Evolutionary conservation across 2,797 vertebrate genomes (phyloP).

Genomic region (Limnodromus scolopaceus): DNA sequence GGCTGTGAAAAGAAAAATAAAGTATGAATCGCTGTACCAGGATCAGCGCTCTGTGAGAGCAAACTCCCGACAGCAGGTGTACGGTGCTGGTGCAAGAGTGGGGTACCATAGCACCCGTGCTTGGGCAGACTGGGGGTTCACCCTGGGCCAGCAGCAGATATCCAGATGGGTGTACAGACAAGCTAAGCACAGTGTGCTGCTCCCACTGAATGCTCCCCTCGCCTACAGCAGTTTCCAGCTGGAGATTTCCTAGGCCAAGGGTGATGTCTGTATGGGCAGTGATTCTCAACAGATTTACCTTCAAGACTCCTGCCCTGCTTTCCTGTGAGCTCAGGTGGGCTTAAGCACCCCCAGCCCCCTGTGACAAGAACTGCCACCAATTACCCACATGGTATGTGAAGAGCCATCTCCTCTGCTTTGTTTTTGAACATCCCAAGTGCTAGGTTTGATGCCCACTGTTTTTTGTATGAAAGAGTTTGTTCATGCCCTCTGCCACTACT

Average conservation of each 20-base stretch:
- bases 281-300: not conserved
- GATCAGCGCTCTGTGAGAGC: not conserved
- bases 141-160: not conserved
- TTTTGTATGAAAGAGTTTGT: not conserved
- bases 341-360: fast-evolving
- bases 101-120: fast-evolving
- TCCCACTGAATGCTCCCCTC: not conserved
- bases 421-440: not conserved
- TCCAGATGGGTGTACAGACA: not conserved
- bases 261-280: not conserved
- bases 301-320: not conserved
- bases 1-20: not conserved
- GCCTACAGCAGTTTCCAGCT: not conserved
- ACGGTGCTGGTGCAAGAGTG: not conserved
- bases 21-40: not conserved
- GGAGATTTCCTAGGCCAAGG: not conserved
- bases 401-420: not conserved
- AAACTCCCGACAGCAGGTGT: not conserved
- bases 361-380: not conserved
- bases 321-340: not conserved
- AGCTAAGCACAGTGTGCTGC: not conserved
- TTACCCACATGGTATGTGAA: not conserved
- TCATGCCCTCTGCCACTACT: not conserved
- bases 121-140: not conserved
- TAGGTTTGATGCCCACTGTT: not conserved